These are phyloP conservation scores for Pangasianodon hypophthalmus DNA, from an alignment of 2,113 vertebrate species.

Conservation along the genomic window DNA sequence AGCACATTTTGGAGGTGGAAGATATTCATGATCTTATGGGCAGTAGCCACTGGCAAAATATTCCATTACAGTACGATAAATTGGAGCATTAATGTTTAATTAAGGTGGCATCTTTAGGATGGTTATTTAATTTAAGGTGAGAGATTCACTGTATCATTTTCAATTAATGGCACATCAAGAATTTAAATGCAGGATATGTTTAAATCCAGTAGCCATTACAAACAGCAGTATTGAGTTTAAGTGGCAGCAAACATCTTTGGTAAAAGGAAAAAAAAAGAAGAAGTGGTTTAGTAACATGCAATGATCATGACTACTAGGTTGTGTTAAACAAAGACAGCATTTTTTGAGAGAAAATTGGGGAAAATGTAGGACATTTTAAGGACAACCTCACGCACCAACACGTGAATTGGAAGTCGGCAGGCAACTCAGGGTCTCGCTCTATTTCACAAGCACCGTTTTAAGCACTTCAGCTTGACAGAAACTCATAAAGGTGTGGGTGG, in stretches of 20 bases:
- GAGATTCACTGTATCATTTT: slow-evolving; percentile 39
- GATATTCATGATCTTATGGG: slow-evolving; percentile 44
- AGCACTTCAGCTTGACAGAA: slow-evolving; percentile 46
- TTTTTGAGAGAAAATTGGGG: not conserved
- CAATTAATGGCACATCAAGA: slow-evolving; percentile 35
- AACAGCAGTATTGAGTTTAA: slow-evolving; percentile 29
- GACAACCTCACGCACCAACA: not conserved
- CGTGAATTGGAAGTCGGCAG: not conserved
- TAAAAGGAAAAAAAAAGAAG: not conserved
- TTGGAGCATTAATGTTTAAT: slow-evolving; percentile 51
- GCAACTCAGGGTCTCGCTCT: slow-evolving; percentile 41
- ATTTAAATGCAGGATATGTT: slow-evolving; percentile 43
- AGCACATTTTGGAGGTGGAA: slow-evolving; percentile 39
- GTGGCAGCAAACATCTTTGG: not conserved
- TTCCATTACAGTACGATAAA: slow-evolving; percentile 53
- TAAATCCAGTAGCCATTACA: slow-evolving; percentile 41
- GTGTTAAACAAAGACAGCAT: not conserved
- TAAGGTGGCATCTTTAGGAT: slow-evolving; percentile 23
- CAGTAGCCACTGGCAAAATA: slow-evolving; percentile 43
- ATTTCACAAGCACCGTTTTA: slow-evolving; percentile 30
- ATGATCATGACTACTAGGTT: not conserved
- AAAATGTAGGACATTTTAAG: not conserved
- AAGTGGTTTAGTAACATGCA: not conserved
- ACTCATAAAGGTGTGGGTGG: slow-evolving; percentile 42
- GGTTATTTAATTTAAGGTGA: slow-evolving; percentile 50